These are phyloP conservation scores for Hyperoodon ampullatus DNA, from an alignment of 2,113 vertebrate species.

Conservation along the genomic window DNA sequence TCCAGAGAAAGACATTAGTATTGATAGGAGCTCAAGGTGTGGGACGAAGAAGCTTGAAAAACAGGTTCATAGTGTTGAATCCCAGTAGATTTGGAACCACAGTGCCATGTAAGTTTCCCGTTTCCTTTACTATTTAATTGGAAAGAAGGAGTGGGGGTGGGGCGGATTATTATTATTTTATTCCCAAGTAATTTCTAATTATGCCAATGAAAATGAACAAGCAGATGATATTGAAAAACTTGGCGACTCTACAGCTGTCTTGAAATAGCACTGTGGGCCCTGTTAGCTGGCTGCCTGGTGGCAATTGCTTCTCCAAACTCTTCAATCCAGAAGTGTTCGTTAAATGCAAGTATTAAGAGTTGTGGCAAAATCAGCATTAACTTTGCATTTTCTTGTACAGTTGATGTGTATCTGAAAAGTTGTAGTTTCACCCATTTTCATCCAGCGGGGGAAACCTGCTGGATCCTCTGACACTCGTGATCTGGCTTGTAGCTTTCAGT, in stretches of 20 bases:
- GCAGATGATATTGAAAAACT: neutral
- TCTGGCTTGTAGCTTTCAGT: neutral
- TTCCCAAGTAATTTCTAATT: neutral
- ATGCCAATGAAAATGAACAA: neutral
- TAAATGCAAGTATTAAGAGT: neutral
- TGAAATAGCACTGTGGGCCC: neutral
- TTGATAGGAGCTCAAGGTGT: constrained; percentile 98
- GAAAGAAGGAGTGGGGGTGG: neutral
- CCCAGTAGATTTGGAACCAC: constrained; percentile 96
- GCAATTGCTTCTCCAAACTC: neutral
- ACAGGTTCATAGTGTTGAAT: constrained; percentile 96
- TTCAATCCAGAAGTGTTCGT: neutral
- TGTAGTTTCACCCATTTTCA: neutral
- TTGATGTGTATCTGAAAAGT: neutral
- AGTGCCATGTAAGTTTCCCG: constrained; percentile 95
- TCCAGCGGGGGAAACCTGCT: neutral
- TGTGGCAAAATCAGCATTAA: neutral
- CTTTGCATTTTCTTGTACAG: neutral
- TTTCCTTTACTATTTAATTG: constrained; percentile 19
- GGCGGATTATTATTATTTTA: neutral
- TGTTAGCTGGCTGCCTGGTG: neutral
- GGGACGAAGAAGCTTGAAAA: constrained; percentile 97
- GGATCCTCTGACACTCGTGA: neutral
- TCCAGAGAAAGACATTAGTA: constrained; percentile 97
- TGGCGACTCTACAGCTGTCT: neutral